phyloP scores from a whole-genome alignment of 2,888 invertebrate genomes.

The Brachylomia viminalis region DNA sequence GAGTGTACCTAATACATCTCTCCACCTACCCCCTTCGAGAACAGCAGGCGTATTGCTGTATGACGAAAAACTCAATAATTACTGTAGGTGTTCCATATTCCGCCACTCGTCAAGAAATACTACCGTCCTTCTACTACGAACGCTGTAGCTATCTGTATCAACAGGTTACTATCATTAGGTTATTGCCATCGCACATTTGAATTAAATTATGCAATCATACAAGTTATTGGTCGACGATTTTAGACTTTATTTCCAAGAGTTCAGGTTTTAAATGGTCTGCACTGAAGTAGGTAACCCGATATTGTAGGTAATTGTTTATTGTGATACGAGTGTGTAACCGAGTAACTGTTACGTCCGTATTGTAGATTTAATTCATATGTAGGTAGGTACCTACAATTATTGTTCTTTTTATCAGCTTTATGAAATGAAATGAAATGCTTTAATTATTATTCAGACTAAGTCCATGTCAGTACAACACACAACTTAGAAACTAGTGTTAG shows the following conservation, averaged over 20 bases:
- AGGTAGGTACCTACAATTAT: too few species aligned
- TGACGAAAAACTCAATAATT: background rate
- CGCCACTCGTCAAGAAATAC: slow-evolving; percentile 6
- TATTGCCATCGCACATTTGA: slow-evolving; percentile 51
- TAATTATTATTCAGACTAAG: too few species aligned
- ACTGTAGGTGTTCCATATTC: background rate
- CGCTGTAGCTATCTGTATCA: slow-evolving; percentile 21
- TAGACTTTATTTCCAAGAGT: slow-evolving; percentile 27
- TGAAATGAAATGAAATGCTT: too few species aligned
- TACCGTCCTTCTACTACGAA: background rate
- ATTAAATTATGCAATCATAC: slow-evolving; percentile 57
- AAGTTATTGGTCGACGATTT: background rate
- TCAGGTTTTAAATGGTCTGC: slow-evolving; percentile 9
- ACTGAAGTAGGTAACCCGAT: slow-evolving; percentile 26
- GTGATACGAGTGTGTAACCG: slow-evolving; percentile 20
- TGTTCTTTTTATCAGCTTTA: slow-evolving; percentile 1
- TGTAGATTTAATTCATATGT: slow-evolving; percentile 25
- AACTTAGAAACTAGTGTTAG: too few species aligned
- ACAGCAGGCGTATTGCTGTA: too few species aligned
- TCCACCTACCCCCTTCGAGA: too few species aligned
- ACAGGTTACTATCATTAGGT: slow-evolving; percentile 37
- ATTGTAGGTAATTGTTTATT: slow-evolving; percentile 43
- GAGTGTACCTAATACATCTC: too few species aligned
- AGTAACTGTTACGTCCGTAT: slow-evolving; percentile 20
- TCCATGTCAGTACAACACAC: too few species aligned